Conservation (phyloP, 2,797 vertebrate genomes). For the Hypotaenidia philippensis region DNA sequence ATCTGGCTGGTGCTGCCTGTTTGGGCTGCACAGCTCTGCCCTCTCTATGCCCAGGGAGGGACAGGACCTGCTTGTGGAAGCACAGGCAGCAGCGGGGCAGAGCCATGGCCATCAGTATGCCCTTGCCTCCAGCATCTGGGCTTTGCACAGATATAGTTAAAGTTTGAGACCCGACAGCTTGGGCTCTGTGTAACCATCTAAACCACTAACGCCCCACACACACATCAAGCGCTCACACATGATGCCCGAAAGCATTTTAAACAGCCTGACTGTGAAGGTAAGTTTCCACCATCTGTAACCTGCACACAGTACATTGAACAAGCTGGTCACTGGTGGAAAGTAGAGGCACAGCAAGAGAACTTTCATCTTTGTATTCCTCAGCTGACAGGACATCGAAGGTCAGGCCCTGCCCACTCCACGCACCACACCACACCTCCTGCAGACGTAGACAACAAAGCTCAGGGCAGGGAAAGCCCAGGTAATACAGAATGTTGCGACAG, state of each 20-base stretch:
- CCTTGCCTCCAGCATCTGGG: neutral
- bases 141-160: neutral
- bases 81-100: neutral
- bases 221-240: rapidly evolving
- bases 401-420: neutral
- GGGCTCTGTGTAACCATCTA: neutral
- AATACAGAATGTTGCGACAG: rapidly evolving
- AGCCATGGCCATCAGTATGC: rapidly evolving
- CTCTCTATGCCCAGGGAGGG: rapidly evolving
- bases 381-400: neutral
- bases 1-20: rapidly evolving
- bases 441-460: neutral
- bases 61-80: neutral
- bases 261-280: neutral
- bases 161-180: neutral
- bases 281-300: neutral
- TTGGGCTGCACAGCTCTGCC: neutral
- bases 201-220: rapidly evolving
- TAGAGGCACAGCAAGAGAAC: neutral
- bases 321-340: neutral
- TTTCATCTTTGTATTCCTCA: neutral
- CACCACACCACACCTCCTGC: rapidly evolving
- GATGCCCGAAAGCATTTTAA: neutral
- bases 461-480: neutral
- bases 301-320: neutral